Evolutionary conservation across 2,888 invertebrate species (phyloP), one percentile per base, ranked within the genome.

Genomic region (Hypselothyrea guttata): DNA sequence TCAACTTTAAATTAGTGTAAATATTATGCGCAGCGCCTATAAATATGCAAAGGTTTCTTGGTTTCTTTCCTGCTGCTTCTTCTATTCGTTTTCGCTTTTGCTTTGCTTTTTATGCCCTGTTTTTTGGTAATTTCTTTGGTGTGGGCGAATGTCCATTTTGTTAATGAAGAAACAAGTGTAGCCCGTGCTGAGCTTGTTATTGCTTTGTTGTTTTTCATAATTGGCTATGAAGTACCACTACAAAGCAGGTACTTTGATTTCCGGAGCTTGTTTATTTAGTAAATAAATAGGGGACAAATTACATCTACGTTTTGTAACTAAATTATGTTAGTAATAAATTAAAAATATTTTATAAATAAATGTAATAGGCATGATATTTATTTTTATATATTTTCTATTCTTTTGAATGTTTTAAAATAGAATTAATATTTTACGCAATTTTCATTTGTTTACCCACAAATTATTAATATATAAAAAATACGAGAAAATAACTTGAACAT

Each of bases 21-120:
- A 75, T 72, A 53, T 58, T 77, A 62, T 64, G 74, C 65, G 46
- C 40, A 11, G 34, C 8, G 48, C 63, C 71, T 62, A 70, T 77
- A 70, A 81, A 77, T 83, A 83, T 81, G 73, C 84, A 81, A 75
- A 66, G 62, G 56, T 68, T 59, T 49, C 37, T 12, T 16, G 31
- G 13, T 9, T 38, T 27, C 41, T 12, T 15, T 33, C n/a, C n/a
- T n/a, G n/a, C n/a, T n/a, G n/a, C n/a, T n/a, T n/a, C n/a, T n/a
- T n/a, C n/a, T n/a, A n/a, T 31, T 55, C 38, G 13, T 38, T 35
- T 27, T 46, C 16, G n/a, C 22, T 18, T 27, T 22, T 30, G 34
- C 34, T 7, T 8, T 30, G 3, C n/a, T 7, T 30, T n/a, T n/a
- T n/a, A n/a, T n/a, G n/a, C n/a, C 30, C n/a, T 30, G 2, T 1